Base-by-base conservation (phyloP, 1,140 invertebrate genomes). In the Magallana ariakensis region DNA sequence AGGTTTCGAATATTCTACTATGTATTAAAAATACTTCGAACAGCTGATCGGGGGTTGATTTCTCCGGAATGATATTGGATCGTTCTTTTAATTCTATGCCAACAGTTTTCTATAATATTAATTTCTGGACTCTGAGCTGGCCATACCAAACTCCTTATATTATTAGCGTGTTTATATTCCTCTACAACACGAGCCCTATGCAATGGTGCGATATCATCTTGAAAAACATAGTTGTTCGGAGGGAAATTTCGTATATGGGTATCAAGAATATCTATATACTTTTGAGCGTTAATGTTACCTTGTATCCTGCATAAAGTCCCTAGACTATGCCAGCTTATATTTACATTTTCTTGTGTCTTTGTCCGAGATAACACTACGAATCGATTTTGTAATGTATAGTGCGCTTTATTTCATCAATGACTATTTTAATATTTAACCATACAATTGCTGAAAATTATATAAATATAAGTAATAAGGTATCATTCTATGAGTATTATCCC, bases 151-250 rank as follows among this genome's bases (percentile, higher is more conserved):
- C 82, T 58, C 58, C 62, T 55, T 11, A 84, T 84, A 1, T 84
- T 84, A 60, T 84, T 84, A 6, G 19, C 82, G 33, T 84, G 56
- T 33, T 84, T 84, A 26, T 84, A 84, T 22, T 75, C 15, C 33
- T 81, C n/a, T 9, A 82, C 80, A 60, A 83, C 55, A 57, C 58
- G 16, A 46, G 75, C 85, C 80, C 55, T 62, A 53, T 86, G 80
- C 19, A 86, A 55, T 0, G 85, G 85, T 15, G 56, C 75, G 19
- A 81, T 86, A 33, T 86, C 85, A 82, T 86, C 56, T 53, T 86
- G 85, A 54, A 82, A 86, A 10, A 58, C 33, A 54, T 84, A 62
- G 6, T 22, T 55, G 19, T 84, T 33, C 13, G 60, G 26, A 19
- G 33, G 58, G n/a, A 83, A 87, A 62, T 87, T 57, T 66, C 57